A percentile compares a stretch with the other conserved stretches of the same genome.
phyloP scores from a whole-genome alignment of 2,797 vertebrate species.

The Sorex maritimensis region DNA sequence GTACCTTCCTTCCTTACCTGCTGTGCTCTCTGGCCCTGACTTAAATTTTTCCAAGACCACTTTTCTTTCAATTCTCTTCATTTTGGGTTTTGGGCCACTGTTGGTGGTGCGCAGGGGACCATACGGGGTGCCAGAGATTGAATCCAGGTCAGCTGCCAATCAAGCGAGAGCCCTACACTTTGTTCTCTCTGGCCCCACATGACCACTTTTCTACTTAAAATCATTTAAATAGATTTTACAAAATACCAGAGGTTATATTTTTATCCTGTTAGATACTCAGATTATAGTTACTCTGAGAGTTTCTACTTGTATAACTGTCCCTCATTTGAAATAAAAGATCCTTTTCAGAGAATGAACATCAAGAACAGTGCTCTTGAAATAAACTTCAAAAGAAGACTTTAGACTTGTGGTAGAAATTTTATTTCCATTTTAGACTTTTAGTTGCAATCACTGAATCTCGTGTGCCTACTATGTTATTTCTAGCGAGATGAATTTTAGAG shows the following conservation, averaged over 20 bases:
- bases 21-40: too few species aligned
- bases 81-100: too few species aligned
- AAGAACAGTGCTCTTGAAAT: conserved; percentile 67
- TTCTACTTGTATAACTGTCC: conserved; percentile 61
- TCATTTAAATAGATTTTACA: conserved; percentile 54
- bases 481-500: conserved; percentile 57
- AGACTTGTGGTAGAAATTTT: conserved; percentile 58
- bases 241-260: conserved; percentile 62
- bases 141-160: background rate
- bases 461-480: conserved; percentile 51
- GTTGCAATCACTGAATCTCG: conserved; percentile 55
- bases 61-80: too few species aligned
- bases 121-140: background rate
- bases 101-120: background rate
- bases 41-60: too few species aligned
- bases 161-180: too few species aligned
- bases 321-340: conserved; percentile 60
- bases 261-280: conserved; percentile 47
- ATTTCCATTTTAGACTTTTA: conserved; percentile 73
- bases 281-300: conserved; percentile 51
- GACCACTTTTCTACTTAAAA: conserved; percentile 54
- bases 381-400: conserved; percentile 69
- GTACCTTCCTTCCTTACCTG: too few species aligned
- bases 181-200: background rate
- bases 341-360: conserved; percentile 25